Evolutionary conservation across 2,888 invertebrate species (phyloP).

Genomic region (Thymelicus acteon): DNA sequence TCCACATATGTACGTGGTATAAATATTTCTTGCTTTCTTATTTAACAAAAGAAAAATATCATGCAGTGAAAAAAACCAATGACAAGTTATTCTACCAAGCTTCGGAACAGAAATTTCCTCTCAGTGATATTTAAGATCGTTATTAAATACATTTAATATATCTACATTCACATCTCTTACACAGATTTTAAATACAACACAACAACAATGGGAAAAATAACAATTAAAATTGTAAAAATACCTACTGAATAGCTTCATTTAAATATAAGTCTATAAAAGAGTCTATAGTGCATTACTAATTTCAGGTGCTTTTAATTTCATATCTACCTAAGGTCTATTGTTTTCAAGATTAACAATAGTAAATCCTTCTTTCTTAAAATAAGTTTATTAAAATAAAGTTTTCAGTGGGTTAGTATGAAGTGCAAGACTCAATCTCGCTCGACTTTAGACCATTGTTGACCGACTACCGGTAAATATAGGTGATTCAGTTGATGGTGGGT

Average conservation of each 20-base stretch:
- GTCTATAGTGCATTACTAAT: constrained; percentile 19
- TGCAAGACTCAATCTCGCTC: not conserved
- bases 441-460: constrained; percentile 77
- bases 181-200: constrained; percentile 46
- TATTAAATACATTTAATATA: constrained; percentile 44
- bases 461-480: constrained; percentile 69
- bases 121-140: constrained; percentile 56
- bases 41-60: constrained; percentile 45
- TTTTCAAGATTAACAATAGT: constrained; percentile 23
- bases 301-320: constrained; percentile 20
- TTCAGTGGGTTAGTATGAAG: constrained; percentile 46
- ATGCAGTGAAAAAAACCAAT: constrained; percentile 45
- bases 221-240: constrained; percentile 28
- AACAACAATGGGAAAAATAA: constrained; percentile 68
- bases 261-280: constrained; percentile 16
- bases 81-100: constrained; percentile 71
- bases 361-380: constrained; percentile 15
- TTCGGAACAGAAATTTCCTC: constrained; percentile 84
- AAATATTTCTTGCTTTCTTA: constrained; percentile 79
- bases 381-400: constrained; percentile 36
- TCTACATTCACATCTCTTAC: constrained; percentile 45
- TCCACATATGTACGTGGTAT: constrained; percentile 60
- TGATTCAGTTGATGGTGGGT: constrained; percentile 68
- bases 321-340: not conserved
- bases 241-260: not conserved